Base-by-base conservation (phyloP, 2,888 invertebrate genomes). In the Parochlus steinenii region DNA sequence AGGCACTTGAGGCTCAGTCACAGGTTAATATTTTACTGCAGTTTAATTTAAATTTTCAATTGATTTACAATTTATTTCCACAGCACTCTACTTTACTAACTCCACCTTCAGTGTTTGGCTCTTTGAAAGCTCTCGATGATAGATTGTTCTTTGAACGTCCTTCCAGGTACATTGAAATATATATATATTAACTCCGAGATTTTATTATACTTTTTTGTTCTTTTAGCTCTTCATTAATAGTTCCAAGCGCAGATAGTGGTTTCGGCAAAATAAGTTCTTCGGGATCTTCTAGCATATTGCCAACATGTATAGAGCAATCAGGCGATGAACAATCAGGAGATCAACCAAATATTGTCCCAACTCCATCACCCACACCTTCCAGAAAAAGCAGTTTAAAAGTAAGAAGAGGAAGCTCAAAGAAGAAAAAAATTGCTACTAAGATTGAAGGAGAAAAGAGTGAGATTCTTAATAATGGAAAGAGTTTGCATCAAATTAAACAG, bases 301-400 rank as follows among this genome's bases (percentile, higher is more conserved):
- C 36, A 12, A 36, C 36, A 11, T 36, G 36, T 16, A 14, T 36
- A 7, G 36, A 36, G 18, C 36, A 36, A 24, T 36, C 36, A 6
- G 36, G 36, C n/a, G 36, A 36, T 24, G 36, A 36, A 30, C 30
- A 36, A 16, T 30, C 29, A 23, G 24, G 24, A 16, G 29, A 36
- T 39, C 30, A 11, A 33, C 40, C 23, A 40, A 39, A 37, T 40
- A 37, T 35, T 16, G 17, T 38, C 26, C 22, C 37, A 11, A 44
- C 47, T 11, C 43, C 44, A 33, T 42, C 49, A 48, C 50, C 44
- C 47, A 59, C 36, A 52, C 61, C 45, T 48, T 46, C 18, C 42
- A 61, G 78, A 46, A 74, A 74, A 14, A 75, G 76, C 48, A 81
- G 82, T 41, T 79, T 77, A 75, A 74, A 77, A 46, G 62, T 77